Evolutionary conservation across 1,140 invertebrate genomes (phyloP).

Genomic region (Drosophila cardini): DNA sequence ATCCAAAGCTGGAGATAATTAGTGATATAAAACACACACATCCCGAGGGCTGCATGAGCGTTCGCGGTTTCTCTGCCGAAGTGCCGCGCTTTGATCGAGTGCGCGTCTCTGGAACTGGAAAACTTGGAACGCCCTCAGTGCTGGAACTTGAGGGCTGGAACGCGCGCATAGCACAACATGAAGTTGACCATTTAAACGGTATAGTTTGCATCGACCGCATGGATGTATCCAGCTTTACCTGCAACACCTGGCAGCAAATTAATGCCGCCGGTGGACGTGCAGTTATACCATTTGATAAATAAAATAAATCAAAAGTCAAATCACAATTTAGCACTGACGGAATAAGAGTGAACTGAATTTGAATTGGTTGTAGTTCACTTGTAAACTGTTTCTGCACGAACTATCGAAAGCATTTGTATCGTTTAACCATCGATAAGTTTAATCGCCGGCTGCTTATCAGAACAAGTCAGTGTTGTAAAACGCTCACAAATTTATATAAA

Average conservation of each 20-base stretch:
- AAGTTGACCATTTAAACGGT: conserved; percentile 91
- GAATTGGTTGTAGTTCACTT: too few species aligned
- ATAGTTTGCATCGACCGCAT: conserved; percentile 89
- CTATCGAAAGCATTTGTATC: not conserved
- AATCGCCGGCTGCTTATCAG: not conserved
- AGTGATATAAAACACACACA: conserved; percentile 87
- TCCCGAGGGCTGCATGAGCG: conserved; percentile 89
- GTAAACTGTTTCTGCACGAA: not conserved
- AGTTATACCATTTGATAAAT: conserved; percentile 63
- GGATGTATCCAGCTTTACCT: conserved; percentile 85
- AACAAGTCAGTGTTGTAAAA: conserved; percentile 1
- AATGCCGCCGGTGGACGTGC: conserved; percentile 57
- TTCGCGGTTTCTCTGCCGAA: conserved; percentile 88
- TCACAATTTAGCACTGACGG: not conserved
- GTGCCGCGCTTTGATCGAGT: conserved; percentile 88
- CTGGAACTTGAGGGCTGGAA: conserved; percentile 88
- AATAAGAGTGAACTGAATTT: too few species aligned
- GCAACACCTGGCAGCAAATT: conserved; percentile 56
- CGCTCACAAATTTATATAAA: conserved; percentile 6
- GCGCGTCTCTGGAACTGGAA: conserved; percentile 87
- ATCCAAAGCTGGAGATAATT: conserved; percentile 89
- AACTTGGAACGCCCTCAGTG: conserved; percentile 86
- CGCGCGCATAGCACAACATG: conserved; percentile 91
- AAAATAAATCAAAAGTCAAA: not conserved
- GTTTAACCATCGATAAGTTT: not conserved